These are phyloP conservation scores for Lepidonotus clava DNA, from an alignment of 2,888 invertebrate genomes.

Conservation along the genomic window DNA sequence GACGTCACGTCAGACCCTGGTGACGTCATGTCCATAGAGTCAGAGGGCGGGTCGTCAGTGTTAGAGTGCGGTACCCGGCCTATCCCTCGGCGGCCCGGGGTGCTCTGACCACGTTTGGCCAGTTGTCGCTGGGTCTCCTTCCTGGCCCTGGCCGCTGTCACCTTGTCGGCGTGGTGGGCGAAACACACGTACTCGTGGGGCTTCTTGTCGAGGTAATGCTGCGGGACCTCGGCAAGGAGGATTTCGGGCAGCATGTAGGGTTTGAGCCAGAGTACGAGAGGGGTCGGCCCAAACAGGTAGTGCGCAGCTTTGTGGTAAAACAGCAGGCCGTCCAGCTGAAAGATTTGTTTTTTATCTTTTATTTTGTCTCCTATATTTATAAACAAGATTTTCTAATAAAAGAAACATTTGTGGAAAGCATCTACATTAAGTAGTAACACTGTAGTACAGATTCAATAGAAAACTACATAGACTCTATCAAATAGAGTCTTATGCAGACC, in stretches of 20 bases:
- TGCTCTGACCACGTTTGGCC: constrained; percentile 49
- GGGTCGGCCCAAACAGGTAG: constrained; percentile 90
- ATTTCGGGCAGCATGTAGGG: constrained; percentile 93
- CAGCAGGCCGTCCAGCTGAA: constrained; percentile 89
- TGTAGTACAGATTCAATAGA: no score
- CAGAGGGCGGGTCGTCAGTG: not conserved
- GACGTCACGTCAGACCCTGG: not conserved
- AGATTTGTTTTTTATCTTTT: no score
- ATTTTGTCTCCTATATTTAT: no score
- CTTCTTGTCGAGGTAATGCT: constrained; percentile 58
- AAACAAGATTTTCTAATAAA: no score
- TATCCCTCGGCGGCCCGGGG: constrained; percentile 27
- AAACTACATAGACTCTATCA: no score
- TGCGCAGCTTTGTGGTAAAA: constrained; percentile 93
- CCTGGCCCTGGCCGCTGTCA: not conserved
- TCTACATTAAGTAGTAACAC: no score
- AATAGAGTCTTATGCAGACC: no score
- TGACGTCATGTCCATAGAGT: not conserved
- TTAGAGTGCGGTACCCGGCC: constrained; percentile 39
- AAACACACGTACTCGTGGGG: constrained; percentile 58
- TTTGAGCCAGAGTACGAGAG: constrained; percentile 95
- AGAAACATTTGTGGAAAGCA: no score
- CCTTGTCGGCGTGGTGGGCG: constrained; percentile 53
- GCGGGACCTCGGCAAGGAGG: constrained; percentile 82
- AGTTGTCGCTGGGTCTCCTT: constrained; percentile 53